phyloP scores from a whole-genome alignment of 2,888 invertebrate species.

The Melieria crassipennis region DNA sequence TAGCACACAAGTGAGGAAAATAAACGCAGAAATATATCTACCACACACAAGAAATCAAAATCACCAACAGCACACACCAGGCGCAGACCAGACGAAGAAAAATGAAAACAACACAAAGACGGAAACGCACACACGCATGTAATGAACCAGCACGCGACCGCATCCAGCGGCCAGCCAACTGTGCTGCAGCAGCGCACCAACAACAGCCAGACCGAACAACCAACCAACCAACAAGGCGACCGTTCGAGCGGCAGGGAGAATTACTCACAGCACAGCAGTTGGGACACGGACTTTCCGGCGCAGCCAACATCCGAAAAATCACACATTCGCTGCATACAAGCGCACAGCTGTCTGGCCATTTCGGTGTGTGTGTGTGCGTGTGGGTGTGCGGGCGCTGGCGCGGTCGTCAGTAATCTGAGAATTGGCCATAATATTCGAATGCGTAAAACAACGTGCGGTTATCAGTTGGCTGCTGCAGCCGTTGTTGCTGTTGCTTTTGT shows the following conservation, averaged over 20 bases:
- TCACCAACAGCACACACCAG: neutral
- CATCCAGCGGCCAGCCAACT: constrained; percentile 10
- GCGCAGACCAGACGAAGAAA: neutral
- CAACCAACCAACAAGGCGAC: too few relatives aligned
- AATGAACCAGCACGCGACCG: constrained; percentile 56
- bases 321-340: too few relatives aligned
- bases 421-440: neutral
- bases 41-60: neutral
- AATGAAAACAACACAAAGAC: neutral
- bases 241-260: too few relatives aligned
- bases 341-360: too few relatives aligned
- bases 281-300: too few relatives aligned
- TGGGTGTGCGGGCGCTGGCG: constrained; percentile 41
- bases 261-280: too few relatives aligned
- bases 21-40: constrained; percentile 11
- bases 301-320: too few relatives aligned
- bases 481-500: constrained; percentile 13
- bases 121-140: constrained; percentile 23
- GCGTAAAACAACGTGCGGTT: constrained; percentile 28
- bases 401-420: constrained; percentile 32
- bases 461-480: constrained; percentile 13
- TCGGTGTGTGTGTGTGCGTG: constrained; percentile 13
- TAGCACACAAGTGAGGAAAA: constrained; percentile 33
- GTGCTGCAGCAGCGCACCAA: too few relatives aligned
- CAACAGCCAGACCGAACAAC: too few relatives aligned